Base-by-base conservation (phyloP, 2,113 vertebrate species). In the Cyrtonyx montezumae region DNA sequence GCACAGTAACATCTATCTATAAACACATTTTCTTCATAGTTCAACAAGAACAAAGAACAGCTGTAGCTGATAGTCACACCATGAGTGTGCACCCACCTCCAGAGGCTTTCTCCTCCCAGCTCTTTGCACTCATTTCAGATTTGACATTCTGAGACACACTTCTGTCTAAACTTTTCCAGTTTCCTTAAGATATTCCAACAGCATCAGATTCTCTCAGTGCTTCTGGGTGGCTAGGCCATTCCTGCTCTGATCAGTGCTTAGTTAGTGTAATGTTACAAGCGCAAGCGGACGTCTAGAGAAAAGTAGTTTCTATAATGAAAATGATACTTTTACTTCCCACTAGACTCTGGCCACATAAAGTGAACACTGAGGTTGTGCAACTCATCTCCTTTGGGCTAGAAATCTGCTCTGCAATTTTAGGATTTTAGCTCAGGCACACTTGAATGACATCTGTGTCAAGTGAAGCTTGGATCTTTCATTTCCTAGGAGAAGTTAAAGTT, bases 11-110 rank as follows among this genome's bases (percentile, higher is more conserved):
- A 71, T 88, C 20, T 70, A 30, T 67, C 14, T 48, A 56, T 78
- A 88, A 90, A 80, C 76, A 80, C 23, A 67, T 36, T 80, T 88
- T 84, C 51, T 75, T 90, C 45, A 53, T 88, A 53, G 25, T 91
- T 91, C 92, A 75, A 3, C 51, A 48, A 86, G 82, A 93, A 78
- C 51, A 80, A 90, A 70, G 76, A 86, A 56, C 85, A 95, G 79
- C 90, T 88, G 88, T 62, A 46, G 32, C 22, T 85, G 59, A 63
- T 71, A 73, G 70, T 9, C 42, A 75, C 30, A 95, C 83, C 36
- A 30, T 83, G 49, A 94, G 49, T 51, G 56, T 13, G 32, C 6
- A 83, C 25, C 74, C 5, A 46, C 90, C 82, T 62, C 91, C 53
- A 70, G 93, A 88, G 82, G 46, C 11, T 63, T 25, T 11, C 5